Evolutionary conservation across 2,797 vertebrate species (phyloP).

Genomic region (Myotis daubentonii): DNA sequence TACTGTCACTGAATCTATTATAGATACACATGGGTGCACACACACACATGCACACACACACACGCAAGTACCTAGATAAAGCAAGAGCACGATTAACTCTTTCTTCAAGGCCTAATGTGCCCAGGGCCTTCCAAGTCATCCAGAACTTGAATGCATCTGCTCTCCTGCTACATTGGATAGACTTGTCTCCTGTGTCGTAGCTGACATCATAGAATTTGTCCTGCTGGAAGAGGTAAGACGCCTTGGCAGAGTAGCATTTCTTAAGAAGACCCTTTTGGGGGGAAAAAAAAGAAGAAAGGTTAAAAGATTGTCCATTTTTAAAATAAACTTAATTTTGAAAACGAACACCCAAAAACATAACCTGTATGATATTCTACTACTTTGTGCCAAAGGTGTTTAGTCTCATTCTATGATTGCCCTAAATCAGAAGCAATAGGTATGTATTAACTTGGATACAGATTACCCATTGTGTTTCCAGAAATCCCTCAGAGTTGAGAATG

Average conservation of each 20-base stretch:
- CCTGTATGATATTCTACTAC: background rate
- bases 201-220: slow-evolving; percentile 92
- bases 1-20: background rate
- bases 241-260: slow-evolving; percentile 89
- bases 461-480: background rate
- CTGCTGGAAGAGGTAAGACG: slow-evolving; percentile 92
- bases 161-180: slow-evolving; percentile 91
- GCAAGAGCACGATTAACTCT: slow-evolving; percentile 89
- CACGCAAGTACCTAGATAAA: slow-evolving; percentile 84
- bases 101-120: slow-evolving; percentile 88
- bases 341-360: background rate
- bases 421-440: background rate
- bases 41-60: background rate
- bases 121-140: slow-evolving; percentile 93
- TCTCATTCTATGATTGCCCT: background rate
- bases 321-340: background rate
- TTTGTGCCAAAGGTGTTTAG: background rate
- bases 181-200: slow-evolving; percentile 92
- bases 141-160: slow-evolving; percentile 92
- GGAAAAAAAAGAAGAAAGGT: background rate
- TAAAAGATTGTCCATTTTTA: background rate
- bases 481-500: background rate
- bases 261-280: slow-evolving; percentile 87
- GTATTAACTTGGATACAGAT: background rate
- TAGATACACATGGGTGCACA: background rate